Percentiles rank a stretch among this genome's conserved stretches.
phyloP scores from a whole-genome alignment of 2,113 vertebrate genomes.

The Alligator sinensis region DNA sequence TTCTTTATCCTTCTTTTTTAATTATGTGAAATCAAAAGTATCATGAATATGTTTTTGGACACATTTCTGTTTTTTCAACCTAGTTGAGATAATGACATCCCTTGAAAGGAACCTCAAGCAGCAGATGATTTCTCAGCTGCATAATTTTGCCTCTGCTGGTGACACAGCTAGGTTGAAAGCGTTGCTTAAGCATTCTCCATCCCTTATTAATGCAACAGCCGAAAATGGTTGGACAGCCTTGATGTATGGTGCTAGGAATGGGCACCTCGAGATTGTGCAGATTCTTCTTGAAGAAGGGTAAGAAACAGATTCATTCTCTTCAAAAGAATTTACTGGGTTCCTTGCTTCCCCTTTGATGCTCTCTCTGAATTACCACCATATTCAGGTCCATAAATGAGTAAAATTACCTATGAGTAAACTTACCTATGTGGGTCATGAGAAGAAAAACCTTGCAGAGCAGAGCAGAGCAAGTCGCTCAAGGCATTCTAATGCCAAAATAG shows the following conservation, averaged over 20 bases:
- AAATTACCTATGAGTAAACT: background rate
- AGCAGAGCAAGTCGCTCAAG: too few relatives aligned
- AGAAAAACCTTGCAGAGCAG: background rate
- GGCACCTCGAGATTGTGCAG: conserved; percentile 81
- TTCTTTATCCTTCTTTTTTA: background rate
- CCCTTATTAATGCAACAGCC: conserved; percentile 82
- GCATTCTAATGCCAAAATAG: too few relatives aligned
- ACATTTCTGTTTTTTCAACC: background rate
- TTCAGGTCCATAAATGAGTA: background rate
- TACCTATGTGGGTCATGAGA: background rate
- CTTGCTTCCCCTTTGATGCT: accelerated
- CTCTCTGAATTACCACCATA: background rate
- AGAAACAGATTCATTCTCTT: background rate
- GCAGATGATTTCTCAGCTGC: conserved; percentile 82
- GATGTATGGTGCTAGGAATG: conserved; percentile 91
- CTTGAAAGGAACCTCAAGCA: conserved; percentile 62
- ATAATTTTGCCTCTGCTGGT: conserved; percentile 84
- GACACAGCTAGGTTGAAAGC: conserved; percentile 77
- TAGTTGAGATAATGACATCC: conserved; percentile 69
- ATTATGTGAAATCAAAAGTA: too few relatives aligned
- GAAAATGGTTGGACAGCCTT: conserved; percentile 91
- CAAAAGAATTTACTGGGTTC: background rate
- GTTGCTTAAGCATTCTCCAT: conserved; percentile 76
- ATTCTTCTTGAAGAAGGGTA: conserved; percentile 88
- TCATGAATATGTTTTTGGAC: background rate